Evolutionary conservation across 2,113 vertebrate genomes (phyloP).

Genomic region (Crotalus horridus): DNA sequence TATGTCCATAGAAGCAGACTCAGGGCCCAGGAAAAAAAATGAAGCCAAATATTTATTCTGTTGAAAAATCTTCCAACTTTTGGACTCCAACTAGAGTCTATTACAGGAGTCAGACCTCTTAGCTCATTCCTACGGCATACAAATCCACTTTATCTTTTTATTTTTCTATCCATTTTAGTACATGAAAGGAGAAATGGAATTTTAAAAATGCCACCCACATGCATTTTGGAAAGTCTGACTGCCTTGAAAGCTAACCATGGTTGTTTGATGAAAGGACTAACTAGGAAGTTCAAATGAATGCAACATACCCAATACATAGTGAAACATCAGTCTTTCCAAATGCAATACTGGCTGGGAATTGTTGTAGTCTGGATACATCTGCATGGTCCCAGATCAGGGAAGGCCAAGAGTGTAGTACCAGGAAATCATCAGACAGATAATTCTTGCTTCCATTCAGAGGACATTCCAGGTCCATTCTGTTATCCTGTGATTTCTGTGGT

Average conservation of each 20-base stretch:
- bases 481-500: not conserved
- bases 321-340: not conserved
- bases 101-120: not conserved
- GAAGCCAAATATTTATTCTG: not conserved
- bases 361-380: not conserved
- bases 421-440: not conserved
- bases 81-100: not conserved
- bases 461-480: not conserved
- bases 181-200: not conserved
- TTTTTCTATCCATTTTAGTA: not conserved
- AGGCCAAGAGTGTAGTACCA: not conserved
- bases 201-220: not conserved
- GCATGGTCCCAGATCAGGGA: not conserved
- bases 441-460: not conserved
- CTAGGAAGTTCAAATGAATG: not conserved
- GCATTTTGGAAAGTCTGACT: not conserved
- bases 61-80: not conserved
- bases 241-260: not conserved
- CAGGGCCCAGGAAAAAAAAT: not conserved
- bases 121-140: not conserved
- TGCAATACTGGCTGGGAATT: not conserved
- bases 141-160: not conserved
- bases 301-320: not conserved
- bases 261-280: not conserved
- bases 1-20: not conserved